A percentile compares a stretch with the other conserved stretches of the same genome.
Conservation (phyloP, 2,113 vertebrate genomes). For the Toxotes jaculatrix region DNA sequence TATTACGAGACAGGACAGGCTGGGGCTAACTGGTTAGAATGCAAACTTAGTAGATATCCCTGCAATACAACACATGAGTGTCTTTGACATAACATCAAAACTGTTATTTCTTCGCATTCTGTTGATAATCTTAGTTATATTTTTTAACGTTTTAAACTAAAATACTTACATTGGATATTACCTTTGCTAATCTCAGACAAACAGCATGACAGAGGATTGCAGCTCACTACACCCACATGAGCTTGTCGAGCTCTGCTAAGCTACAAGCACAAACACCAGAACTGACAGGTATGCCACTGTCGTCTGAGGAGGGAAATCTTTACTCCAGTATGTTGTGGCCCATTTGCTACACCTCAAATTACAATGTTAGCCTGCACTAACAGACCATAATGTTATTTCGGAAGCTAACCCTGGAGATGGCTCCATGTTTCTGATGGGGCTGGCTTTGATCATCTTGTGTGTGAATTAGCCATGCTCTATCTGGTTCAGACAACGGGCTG, state of each 20-base stretch:
- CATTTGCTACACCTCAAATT: conserved; percentile 22
- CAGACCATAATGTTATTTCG: conserved; percentile 27
- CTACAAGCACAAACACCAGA: conserved; percentile 20
- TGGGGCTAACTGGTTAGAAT: too few species aligned
- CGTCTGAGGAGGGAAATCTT: conserved; percentile 6
- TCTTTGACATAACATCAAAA: too few species aligned
- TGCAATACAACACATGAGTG: too few species aligned
- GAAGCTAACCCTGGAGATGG: conserved; percentile 52
- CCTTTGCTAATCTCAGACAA: conserved; percentile 8
- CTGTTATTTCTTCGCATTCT: too few species aligned
- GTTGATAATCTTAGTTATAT: too few species aligned
- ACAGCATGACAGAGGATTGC: conserved; percentile 8
- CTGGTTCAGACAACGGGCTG: conserved; percentile 36
- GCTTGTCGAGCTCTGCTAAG: conserved; percentile 19
- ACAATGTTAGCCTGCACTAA: conserved; percentile 28
- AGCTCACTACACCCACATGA: conserved; percentile 2
- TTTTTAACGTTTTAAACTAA: too few species aligned
- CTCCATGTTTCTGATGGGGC: conserved; percentile 35
- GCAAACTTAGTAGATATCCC: too few species aligned
- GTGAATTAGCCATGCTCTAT: conserved; percentile 49
- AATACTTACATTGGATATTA: not conserved
- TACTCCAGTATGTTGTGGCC: not conserved
- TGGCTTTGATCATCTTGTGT: conserved; percentile 57
- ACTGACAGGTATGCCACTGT: conserved; percentile 9
- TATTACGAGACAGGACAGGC: too few species aligned